These are phyloP conservation scores for Brachionus rotundiformis DNA, from an alignment of 1,140 invertebrate genomes.

Conservation along the genomic window DNA sequence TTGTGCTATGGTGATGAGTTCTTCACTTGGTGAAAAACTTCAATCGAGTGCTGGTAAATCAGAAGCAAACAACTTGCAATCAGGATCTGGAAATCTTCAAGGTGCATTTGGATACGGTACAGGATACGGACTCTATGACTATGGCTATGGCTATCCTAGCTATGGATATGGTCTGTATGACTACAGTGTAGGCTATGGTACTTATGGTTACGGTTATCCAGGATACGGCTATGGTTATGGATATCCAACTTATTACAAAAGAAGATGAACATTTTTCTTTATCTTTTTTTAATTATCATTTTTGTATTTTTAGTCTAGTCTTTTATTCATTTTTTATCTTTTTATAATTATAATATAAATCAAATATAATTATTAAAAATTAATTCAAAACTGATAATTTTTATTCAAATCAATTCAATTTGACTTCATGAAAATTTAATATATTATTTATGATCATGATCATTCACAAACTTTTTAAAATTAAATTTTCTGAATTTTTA, in stretches of 20 bases:
- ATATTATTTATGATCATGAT: no score
- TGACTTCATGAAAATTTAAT: no score
- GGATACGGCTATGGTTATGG: not conserved
- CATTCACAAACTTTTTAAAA: no score
- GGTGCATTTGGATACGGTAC: not conserved
- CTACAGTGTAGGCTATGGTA: not conserved
- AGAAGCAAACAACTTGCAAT: not conserved
- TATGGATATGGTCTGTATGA: constrained; percentile 2
- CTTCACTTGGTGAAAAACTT: not conserved
- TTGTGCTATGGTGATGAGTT: not conserved
- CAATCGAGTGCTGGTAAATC: not conserved
- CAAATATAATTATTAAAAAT: no score
- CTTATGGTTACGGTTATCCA: not conserved
- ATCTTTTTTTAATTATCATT: no score
- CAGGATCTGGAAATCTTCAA: not conserved
- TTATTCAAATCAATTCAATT: no score
- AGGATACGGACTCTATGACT: not conserved
- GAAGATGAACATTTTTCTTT: not conserved
- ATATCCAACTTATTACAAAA: not conserved
- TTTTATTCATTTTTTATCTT: no score
- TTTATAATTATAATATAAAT: no score
- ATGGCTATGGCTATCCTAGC: not conserved
- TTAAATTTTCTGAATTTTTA: no score
- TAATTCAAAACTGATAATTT: no score
- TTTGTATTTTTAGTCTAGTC: no score